Evolutionary conservation across 2,797 vertebrate genomes (phyloP).

Genomic region (Lophius americanus): DNA sequence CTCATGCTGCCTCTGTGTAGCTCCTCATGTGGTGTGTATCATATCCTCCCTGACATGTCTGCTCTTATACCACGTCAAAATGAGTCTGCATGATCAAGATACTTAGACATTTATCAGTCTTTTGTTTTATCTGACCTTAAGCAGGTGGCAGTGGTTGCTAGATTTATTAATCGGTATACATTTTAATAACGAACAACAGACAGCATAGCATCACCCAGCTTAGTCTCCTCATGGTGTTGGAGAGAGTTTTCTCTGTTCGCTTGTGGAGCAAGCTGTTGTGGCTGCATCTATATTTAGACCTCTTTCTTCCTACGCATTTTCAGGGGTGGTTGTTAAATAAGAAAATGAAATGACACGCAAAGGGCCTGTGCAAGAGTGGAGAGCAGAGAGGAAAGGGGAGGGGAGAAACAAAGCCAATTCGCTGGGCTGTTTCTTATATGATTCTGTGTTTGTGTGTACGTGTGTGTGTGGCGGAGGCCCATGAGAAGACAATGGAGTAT

Average conservation of each 20-base stretch:
- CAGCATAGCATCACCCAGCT: slow-evolving; percentile 66
- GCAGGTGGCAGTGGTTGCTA: not conserved
- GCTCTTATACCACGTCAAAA: not conserved
- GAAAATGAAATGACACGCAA: slow-evolving; percentile 86
- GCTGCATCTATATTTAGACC: slow-evolving; percentile 86
- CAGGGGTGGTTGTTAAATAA: slow-evolving; percentile 88
- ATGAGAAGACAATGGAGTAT: slow-evolving; percentile 64
- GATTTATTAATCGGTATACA: slow-evolving; percentile 6
- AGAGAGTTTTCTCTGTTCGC: slow-evolving; percentile 65
- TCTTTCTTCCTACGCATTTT: slow-evolving; percentile 87
- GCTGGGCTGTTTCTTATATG: slow-evolving; percentile 57
- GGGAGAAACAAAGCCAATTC: slow-evolving; percentile 76
- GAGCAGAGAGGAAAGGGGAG: slow-evolving; percentile 69
- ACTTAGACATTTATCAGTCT: no score
- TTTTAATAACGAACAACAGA: slow-evolving; percentile 44
- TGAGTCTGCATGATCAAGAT: no score
- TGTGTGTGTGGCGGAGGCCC: slow-evolving; percentile 39
- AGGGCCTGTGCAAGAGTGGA: slow-evolving; percentile 68
- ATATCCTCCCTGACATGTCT: slow-evolving; percentile 9
- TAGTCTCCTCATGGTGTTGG: slow-evolving; percentile 69
- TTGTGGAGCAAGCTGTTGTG: slow-evolving; percentile 79
- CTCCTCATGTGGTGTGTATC: slow-evolving; percentile 26
- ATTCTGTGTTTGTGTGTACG: slow-evolving; percentile 29
- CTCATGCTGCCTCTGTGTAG: slow-evolving; percentile 40
- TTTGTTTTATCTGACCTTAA: slow-evolving; percentile 14